Conservation (phyloP, 2,888 invertebrate species). For the Ecdyonurus torrentis region DNA sequence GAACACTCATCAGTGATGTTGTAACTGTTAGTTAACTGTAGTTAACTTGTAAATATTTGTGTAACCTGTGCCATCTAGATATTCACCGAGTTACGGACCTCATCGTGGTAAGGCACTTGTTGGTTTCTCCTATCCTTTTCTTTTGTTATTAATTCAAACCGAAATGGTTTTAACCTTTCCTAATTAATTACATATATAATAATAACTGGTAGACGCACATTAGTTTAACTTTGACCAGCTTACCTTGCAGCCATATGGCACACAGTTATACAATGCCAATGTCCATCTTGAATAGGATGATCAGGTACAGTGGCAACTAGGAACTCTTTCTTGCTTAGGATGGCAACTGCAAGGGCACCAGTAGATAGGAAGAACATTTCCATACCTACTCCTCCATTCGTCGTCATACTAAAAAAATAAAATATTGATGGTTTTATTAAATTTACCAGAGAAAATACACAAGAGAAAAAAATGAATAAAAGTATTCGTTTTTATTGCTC, state of each 20-base stretch:
- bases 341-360: slow-evolving; percentile 36
- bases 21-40: too few relatives aligned
- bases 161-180: too few relatives aligned
- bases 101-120: too few relatives aligned
- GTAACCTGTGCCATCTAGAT: too few relatives aligned
- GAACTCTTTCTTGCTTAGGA: slow-evolving; percentile 37
- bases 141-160: too few relatives aligned
- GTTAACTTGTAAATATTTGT: too few relatives aligned
- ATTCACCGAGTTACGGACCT: too few relatives aligned
- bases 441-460: background rate
- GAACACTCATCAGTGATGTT: too few relatives aligned
- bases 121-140: too few relatives aligned
- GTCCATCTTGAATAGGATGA: slow-evolving; percentile 24
- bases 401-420: slow-evolving; percentile 29
- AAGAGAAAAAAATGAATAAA: too few relatives aligned
- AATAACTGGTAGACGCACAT: background rate
- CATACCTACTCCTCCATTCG: slow-evolving; percentile 34
- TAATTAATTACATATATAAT: too few relatives aligned
- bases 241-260: slow-evolving; percentile 25
- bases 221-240: background rate
- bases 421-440: slow-evolving; percentile 6
- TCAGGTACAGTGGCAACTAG: slow-evolving; percentile 33
- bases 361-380: slow-evolving; percentile 39
- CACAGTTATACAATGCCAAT: slow-evolving; percentile 41
- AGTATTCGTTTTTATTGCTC: too few relatives aligned